Percentiles rank a stretch among this genome's conserved stretches.
These are phyloP conservation scores for Acrossocheilus wenchowensis DNA, from an alignment of 2,797 vertebrate genomes.

Conservation along the genomic window DNA sequence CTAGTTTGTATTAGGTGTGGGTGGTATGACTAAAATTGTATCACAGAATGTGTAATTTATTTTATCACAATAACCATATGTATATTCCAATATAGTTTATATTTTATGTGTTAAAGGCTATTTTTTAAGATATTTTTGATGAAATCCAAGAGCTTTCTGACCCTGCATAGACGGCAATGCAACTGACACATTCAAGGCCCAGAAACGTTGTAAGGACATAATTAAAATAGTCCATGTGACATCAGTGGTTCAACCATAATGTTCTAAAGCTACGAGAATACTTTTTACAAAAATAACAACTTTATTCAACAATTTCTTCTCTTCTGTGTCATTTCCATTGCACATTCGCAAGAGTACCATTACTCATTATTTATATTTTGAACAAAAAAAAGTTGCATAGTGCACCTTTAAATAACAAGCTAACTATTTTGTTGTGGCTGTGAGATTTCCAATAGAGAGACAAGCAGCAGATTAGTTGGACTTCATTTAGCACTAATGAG, in stretches of 20 bases:
- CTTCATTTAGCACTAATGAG: conserved; percentile 40
- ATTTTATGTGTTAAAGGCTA: neutral
- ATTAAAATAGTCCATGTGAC: neutral
- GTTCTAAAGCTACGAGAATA: neutral
- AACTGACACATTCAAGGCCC: neutral
- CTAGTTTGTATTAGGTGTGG: neutral
- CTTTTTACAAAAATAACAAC: neutral
- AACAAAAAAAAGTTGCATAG: neutral
- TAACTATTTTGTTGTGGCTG: neutral
- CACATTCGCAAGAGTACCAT: neutral
- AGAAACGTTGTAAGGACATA: neutral
- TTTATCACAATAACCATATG: neutral
- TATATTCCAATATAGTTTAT: neutral
- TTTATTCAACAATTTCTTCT: neutral
- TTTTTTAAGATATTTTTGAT: neutral
- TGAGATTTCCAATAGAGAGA: neutral
- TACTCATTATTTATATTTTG: neutral
- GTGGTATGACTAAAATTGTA: neutral
- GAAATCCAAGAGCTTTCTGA: no score
- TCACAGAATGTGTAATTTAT: neutral
- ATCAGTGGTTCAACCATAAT: neutral
- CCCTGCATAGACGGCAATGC: neutral
- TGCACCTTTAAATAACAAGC: neutral
- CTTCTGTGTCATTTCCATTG: neutral
- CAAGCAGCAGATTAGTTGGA: conserved; percentile 20